These are phyloP conservation scores for Gopherus flavomarginatus DNA, from an alignment of 2,113 vertebrate genomes.

Conservation along the genomic window DNA sequence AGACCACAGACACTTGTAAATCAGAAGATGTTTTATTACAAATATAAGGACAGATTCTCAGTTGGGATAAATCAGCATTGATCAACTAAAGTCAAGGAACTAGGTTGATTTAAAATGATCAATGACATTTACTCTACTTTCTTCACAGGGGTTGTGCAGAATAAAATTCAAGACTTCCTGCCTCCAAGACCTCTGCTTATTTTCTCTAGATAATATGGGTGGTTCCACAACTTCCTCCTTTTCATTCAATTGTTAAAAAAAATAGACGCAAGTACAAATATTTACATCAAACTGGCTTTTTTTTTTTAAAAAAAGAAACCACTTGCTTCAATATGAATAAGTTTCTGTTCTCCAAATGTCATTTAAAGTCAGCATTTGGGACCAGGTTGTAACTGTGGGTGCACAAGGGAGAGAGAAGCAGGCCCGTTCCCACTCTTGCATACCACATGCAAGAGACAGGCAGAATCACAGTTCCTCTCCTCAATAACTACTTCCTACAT, in stretches of 20 bases:
- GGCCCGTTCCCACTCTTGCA: background rate
- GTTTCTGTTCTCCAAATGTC: background rate
- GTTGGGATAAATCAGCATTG: background rate
- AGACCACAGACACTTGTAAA: background rate
- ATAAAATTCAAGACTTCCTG: background rate
- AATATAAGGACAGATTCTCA: conserved; percentile 30
- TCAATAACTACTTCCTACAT: background rate
- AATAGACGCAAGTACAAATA: background rate
- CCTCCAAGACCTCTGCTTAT: background rate
- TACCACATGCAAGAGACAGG: background rate
- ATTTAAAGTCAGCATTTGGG: background rate
- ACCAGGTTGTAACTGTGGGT: rapidly evolving
- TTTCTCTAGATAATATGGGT: background rate
- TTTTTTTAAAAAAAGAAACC: background rate
- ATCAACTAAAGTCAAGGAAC: conserved; percentile 17
- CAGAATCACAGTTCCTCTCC: background rate
- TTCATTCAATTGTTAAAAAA: background rate
- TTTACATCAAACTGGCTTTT: background rate
- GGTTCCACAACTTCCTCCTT: background rate
- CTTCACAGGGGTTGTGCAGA: background rate
- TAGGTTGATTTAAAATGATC: conserved; percentile 41
- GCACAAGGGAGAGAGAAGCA: background rate
- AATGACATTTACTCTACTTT: conserved; percentile 38
- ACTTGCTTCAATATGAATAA: background rate
- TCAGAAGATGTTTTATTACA: conserved; percentile 32